phyloP scores from a whole-genome alignment of 1,140 invertebrate genomes.

The Atta cephalotes region DNA sequence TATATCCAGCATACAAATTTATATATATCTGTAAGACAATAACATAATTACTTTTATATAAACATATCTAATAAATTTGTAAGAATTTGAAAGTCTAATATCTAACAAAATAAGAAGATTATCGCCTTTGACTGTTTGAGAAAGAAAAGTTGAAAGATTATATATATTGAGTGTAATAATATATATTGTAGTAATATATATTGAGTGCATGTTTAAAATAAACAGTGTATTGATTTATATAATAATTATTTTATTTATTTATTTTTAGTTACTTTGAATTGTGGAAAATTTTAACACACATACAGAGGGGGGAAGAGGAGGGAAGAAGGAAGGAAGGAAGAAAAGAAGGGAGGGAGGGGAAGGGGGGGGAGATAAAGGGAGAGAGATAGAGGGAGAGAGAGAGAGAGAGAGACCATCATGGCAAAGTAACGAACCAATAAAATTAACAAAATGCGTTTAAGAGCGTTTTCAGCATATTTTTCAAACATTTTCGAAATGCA shows the following conservation, averaged over 20 bases:
- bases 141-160: background rate
- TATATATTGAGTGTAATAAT: background rate
- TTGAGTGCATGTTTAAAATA: background rate
- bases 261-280: background rate
- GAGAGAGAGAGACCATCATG: background rate
- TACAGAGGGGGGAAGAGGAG: no score
- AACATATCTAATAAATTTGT: background rate
- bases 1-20: background rate
- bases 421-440: background rate
- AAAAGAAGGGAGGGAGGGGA: no score
- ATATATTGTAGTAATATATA: no score
- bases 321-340: no score
- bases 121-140: background rate
- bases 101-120: background rate
- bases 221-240: background rate
- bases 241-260: background rate
- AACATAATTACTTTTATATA: background rate
- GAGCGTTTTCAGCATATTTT: background rate
- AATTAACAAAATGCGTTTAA: background rate
- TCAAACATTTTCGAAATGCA: background rate
- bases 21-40: background rate
- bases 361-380: no score
- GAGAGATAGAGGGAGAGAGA: background rate
- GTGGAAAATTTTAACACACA: background rate
- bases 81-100: background rate